Percentiles rank a stretch among this genome's conserved stretches.
These are phyloP conservation scores for Gasteruption jaculator DNA, from an alignment of 2,888 invertebrate species.

Conservation along the genomic window DNA sequence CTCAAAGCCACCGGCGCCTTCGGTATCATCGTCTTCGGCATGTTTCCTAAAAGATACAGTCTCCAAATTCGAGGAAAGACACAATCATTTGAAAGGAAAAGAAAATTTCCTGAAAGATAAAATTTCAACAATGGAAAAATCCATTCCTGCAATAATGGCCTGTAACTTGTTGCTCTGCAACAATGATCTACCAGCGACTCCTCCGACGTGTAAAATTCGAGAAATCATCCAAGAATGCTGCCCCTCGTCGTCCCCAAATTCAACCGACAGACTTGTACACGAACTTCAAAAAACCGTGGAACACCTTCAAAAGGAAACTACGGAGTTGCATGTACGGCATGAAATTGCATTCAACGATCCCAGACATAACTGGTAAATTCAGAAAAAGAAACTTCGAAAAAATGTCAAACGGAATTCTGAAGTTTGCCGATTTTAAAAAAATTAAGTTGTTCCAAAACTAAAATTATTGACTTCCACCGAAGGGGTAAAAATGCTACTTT, in stretches of 20 bases:
- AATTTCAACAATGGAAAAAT: slow-evolving; percentile 39
- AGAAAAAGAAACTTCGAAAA: background rate
- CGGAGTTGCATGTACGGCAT: slow-evolving; percentile 44
- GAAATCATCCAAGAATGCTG: slow-evolving; percentile 35
- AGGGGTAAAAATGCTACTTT: too few species aligned
- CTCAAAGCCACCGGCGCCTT: too few species aligned
- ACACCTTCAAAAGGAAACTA: slow-evolving; percentile 34
- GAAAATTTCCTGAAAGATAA: slow-evolving; percentile 34
- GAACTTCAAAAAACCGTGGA: slow-evolving; percentile 28
- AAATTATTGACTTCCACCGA: too few species aligned
- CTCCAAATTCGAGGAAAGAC: slow-evolving; percentile 32
- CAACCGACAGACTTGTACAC: slow-evolving; percentile 34
- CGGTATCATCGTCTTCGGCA: too few species aligned
- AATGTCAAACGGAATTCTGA: background rate
- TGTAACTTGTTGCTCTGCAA: slow-evolving; percentile 31
- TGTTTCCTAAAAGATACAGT: slow-evolving; percentile 1
- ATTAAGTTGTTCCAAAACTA: background rate
- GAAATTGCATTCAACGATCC: slow-evolving; percentile 30
- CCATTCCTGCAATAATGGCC: slow-evolving; percentile 43
- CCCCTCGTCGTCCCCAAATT: slow-evolving; percentile 30
- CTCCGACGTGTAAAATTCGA: slow-evolving; percentile 33
- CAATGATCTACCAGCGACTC: too few species aligned
- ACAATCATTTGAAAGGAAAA: slow-evolving; percentile 31
- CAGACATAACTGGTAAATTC: slow-evolving; percentile 31
- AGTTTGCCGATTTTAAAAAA: slow-evolving; percentile 2